These are phyloP conservation scores for Nasonovia ribisnigri DNA, from an alignment of 2,888 invertebrate species.

Conservation along the genomic window DNA sequence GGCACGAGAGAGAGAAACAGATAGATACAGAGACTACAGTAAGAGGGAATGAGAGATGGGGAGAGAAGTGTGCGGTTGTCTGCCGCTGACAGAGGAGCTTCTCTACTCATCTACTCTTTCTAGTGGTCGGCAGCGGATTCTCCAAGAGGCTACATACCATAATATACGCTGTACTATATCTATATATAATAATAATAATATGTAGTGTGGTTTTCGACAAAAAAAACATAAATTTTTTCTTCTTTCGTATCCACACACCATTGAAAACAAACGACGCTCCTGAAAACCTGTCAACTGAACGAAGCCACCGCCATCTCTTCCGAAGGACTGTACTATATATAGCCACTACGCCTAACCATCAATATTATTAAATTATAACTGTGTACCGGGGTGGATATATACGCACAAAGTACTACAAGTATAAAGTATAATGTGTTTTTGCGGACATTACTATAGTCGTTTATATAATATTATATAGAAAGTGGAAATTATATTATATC, in stretches of 20 bases:
- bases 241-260: not conserved
- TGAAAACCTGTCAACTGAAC: not conserved
- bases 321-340: not conserved
- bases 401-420: not conserved
- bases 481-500: not conserved
- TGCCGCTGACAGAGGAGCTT: slow-evolving; percentile 58
- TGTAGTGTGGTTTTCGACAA: not conserved
- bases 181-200: not conserved
- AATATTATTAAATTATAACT: slow-evolving; percentile 2
- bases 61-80: not conserved
- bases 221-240: slow-evolving; percentile 10
- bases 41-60: not conserved
- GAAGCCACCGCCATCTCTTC: not conserved
- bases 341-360: not conserved
- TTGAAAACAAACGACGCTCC: not conserved
- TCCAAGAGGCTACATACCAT: slow-evolving; percentile 23
- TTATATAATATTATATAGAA: slow-evolving; percentile 1
- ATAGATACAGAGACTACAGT: not conserved
- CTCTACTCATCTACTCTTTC: slow-evolving; percentile 10
- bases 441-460: not conserved
- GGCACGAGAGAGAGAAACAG: not conserved
- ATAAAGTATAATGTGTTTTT: not conserved
- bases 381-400: not conserved
- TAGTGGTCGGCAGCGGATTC: slow-evolving; percentile 41
- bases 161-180: not conserved